Conservation (phyloP, 2,797 vertebrate species). For the Phrynocephalus forsythii region DNA sequence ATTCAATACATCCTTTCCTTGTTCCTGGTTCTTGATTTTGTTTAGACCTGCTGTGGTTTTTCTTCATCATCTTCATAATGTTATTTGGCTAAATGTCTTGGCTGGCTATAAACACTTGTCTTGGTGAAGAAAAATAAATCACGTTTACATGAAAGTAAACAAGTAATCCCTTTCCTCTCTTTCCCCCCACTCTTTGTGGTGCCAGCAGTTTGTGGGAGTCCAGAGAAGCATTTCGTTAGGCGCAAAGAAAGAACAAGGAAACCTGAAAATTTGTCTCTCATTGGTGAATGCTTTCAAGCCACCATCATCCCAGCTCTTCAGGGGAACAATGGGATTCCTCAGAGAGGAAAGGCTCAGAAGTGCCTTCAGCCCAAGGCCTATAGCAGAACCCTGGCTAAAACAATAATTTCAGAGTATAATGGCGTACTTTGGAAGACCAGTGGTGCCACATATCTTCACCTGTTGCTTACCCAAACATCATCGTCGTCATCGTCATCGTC, state of each 20-base stretch:
- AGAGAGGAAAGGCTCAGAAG: not conserved
- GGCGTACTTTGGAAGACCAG: not conserved
- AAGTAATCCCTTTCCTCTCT: not conserved
- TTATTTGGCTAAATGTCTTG: not conserved
- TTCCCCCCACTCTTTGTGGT: not conserved
- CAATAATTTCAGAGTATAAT: not conserved
- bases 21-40: not conserved
- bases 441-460: not conserved
- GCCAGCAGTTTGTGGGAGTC: conserved; percentile 11
- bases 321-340: not conserved
- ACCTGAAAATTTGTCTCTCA: conserved; percentile 29
- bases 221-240: conserved; percentile 40
- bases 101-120: not conserved
- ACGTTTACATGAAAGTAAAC: not conserved
- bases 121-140: too few species aligned
- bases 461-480: not conserved
- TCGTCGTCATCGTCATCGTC: too few species aligned
- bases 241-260: conserved; percentile 42
- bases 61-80: not conserved
- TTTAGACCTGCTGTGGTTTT: not conserved
- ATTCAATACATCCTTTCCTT: not conserved
- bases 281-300: not conserved
- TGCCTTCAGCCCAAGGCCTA: not conserved
- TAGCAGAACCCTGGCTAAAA: not conserved
- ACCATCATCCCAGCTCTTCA: not conserved